Percentiles rank a stretch among this genome's conserved stretches.
These are phyloP conservation scores for Zhuqinia jingwanae DNA, from an alignment of 2,888 invertebrate genomes.

Conservation along the genomic window DNA sequence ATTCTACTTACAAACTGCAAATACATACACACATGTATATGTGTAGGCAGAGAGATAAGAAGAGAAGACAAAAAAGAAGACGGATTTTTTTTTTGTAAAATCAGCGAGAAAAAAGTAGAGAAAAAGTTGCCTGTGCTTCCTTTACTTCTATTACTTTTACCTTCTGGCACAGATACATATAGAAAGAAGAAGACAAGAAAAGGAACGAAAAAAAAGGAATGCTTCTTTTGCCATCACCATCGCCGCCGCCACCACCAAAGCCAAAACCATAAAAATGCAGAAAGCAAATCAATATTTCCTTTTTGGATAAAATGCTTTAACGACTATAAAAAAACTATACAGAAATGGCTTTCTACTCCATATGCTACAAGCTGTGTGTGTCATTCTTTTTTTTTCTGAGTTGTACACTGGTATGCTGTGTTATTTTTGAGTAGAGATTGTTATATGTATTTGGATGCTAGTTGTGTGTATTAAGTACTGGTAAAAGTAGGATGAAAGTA, in stretches of 20 bases:
- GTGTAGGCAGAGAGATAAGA: too few relatives aligned
- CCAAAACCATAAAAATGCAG: conserved; percentile 69
- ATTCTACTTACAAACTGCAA: neutral
- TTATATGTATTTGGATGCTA: neutral
- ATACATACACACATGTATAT: neutral
- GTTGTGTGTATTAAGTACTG: neutral
- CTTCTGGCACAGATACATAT: conserved; percentile 46
- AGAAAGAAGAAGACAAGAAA: neutral
- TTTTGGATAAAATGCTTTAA: conserved; percentile 40
- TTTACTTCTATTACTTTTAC: conserved; percentile 8
- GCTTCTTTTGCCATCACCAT: neutral
- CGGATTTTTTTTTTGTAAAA: conserved; percentile 67
- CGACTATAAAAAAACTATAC: conserved; percentile 23
- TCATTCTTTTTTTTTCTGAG: conserved; percentile 59
- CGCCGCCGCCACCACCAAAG: neutral
- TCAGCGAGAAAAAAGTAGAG: conserved; percentile 50
- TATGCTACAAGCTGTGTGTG: conserved; percentile 69
- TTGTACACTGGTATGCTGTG: conserved; percentile 28
- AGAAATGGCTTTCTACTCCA: conserved; percentile 66
- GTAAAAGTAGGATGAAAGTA: too few relatives aligned
- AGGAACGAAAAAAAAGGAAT: neutral
- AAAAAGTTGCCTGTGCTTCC: conserved; percentile 21
- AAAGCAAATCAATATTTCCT: conserved; percentile 68
- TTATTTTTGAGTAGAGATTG: neutral
- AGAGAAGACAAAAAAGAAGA: conserved; percentile 39